Evolutionary conservation across 2,797 vertebrate genomes (phyloP).

Genomic region (Chelonia mydas): DNA sequence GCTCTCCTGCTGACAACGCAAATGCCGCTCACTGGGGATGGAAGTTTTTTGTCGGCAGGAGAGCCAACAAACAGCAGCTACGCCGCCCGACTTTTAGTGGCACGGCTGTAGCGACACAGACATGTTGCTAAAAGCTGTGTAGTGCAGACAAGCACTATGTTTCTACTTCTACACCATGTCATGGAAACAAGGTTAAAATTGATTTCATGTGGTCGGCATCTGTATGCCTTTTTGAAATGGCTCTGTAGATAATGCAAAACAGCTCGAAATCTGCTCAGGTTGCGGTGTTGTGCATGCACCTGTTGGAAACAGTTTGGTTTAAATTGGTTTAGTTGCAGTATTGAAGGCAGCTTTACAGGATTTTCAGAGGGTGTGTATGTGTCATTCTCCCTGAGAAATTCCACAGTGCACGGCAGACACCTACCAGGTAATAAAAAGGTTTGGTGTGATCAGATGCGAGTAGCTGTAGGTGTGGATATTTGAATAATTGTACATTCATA

Average conservation of each 20-base stretch:
- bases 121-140: too few species aligned
- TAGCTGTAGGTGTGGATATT: neutral
- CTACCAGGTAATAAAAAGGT: neutral
- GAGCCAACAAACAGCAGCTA: too few species aligned
- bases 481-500: fast-evolving
- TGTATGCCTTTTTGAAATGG: neutral
- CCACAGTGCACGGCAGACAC: fast-evolving
- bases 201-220: neutral
- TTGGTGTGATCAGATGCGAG: neutral
- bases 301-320: fast-evolving
- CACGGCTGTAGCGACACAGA: too few species aligned
- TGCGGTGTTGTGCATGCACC: neutral
- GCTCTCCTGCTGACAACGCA: too few species aligned
- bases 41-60: too few species aligned
- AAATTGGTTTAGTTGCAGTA: fast-evolving
- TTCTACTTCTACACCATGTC: too few species aligned
- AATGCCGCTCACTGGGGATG: too few species aligned
- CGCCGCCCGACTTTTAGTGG: too few species aligned
- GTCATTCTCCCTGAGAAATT: neutral
- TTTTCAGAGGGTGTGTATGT: neutral
- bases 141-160: too few species aligned
- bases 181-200: neutral
- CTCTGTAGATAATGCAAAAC: neutral
- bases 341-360: neutral
- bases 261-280: neutral